These are phyloP conservation scores for Riparia riparia DNA, from an alignment of 2,113 vertebrate species.

Conservation along the genomic window DNA sequence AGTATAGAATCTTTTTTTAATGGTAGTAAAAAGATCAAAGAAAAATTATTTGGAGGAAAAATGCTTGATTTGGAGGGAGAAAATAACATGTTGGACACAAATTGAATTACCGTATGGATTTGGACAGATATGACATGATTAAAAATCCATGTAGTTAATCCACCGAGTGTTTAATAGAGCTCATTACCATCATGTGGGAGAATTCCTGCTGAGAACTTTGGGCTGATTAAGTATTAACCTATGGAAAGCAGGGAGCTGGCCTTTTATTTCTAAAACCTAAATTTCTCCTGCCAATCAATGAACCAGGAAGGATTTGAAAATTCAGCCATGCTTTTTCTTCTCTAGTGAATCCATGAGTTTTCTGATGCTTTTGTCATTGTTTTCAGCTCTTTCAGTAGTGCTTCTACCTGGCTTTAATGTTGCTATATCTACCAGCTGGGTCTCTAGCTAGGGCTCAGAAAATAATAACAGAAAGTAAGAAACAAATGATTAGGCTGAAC, in stretches of 20 bases:
- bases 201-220: neutral
- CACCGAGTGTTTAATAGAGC: neutral
- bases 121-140: neutral
- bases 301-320: neutral
- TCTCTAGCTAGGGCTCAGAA: neutral
- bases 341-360: neutral
- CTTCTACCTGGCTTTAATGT: neutral
- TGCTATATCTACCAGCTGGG: neutral
- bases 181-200: neutral
- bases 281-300: neutral
- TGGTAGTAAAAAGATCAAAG: neutral
- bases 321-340: neutral
- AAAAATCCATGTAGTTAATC: conserved; percentile 12
- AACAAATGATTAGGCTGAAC: neutral
- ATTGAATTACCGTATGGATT: neutral
- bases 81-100: neutral
- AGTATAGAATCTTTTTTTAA: conserved; percentile 8
- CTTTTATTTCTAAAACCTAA: neutral
- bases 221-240: neutral
- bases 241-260: neutral
- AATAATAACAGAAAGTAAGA: neutral
- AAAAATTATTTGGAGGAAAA: neutral
- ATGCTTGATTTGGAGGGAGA: neutral
- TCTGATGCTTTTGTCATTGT: neutral
- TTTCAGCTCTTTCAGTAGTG: neutral